These are phyloP conservation scores for Hiodon tergisus DNA, from an alignment of 2,113 vertebrate species.

Conservation along the genomic window DNA sequence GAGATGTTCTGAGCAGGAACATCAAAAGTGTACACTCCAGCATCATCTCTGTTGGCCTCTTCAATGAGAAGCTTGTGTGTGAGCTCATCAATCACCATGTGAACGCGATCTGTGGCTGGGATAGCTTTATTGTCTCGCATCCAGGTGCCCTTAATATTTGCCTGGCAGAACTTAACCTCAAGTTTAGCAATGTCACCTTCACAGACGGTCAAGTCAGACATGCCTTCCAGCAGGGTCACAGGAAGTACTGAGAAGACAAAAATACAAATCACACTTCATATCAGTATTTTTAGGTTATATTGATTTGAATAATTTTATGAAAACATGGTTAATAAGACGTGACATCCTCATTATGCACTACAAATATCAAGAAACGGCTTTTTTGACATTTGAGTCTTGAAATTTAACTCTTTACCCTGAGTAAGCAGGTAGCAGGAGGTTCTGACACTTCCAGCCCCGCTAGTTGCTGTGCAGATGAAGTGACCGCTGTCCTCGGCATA, in stretches of 20 bases:
- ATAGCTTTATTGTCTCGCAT: constrained; percentile 78
- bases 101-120: constrained; percentile 75
- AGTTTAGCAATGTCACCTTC: constrained; percentile 96
- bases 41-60: constrained; percentile 80
- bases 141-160: constrained; percentile 88
- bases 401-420: constrained; percentile 63
- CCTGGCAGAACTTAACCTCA: constrained; percentile 90
- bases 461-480: constrained; percentile 92
- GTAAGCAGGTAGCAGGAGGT: constrained; percentile 91
- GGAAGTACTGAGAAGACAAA: constrained; percentile 72
- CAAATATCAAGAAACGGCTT: background rate
- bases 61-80: constrained; percentile 89
- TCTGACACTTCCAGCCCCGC: constrained; percentile 82
- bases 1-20: constrained; percentile 77
- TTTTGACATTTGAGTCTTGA: background rate
- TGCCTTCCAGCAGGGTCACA: constrained; percentile 82
- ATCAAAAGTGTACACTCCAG: constrained; percentile 77
- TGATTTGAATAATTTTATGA: background rate
- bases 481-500: constrained; percentile 95
- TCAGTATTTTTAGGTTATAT: background rate
- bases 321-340: too few species aligned
- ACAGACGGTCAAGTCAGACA: constrained; percentile 84
- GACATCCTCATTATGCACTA: too few species aligned
- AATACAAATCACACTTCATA: background rate
- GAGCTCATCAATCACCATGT: constrained; percentile 85